A percentile compares a stretch with the other conserved stretches of the same genome.
Conservation (phyloP, 2,797 vertebrate genomes). For the Prunella strophiata region DNA sequence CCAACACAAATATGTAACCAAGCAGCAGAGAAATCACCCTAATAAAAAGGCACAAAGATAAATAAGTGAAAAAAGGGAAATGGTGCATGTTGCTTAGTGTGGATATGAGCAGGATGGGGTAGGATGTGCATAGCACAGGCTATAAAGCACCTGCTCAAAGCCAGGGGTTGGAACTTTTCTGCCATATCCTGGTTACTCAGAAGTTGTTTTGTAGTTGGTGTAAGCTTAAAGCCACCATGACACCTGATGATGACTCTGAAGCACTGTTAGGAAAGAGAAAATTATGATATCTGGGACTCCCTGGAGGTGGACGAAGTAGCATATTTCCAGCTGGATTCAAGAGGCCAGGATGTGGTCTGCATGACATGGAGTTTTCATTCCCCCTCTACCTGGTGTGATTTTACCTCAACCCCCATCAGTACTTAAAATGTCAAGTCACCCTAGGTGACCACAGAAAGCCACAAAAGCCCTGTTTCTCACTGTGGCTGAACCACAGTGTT, state of each 20-base stretch:
- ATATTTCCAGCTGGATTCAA: neutral
- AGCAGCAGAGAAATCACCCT: conserved; percentile 9
- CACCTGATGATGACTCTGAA: neutral
- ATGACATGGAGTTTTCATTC: neutral
- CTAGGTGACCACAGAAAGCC: neutral
- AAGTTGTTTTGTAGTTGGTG: neutral
- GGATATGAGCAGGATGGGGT: neutral
- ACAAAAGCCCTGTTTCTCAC: neutral
- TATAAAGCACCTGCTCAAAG: neutral
- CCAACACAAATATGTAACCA: conserved; percentile 17
- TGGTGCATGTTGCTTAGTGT: neutral
- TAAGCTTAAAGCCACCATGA: neutral
- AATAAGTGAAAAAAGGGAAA: conserved; percentile 4
- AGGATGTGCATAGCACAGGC: neutral
- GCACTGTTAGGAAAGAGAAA: neutral
- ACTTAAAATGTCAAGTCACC: neutral
- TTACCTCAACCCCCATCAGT: neutral
- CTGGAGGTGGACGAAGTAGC: neutral
- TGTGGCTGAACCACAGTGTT: neutral
- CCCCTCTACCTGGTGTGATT: neutral
- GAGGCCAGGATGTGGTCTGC: neutral
- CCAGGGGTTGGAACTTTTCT: neutral
- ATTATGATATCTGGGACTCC: neutral
- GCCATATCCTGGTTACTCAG: neutral
- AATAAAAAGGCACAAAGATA: neutral